These are phyloP conservation scores for Tor tambroides DNA, from an alignment of 2,113 vertebrate genomes.

Conservation along the genomic window DNA sequence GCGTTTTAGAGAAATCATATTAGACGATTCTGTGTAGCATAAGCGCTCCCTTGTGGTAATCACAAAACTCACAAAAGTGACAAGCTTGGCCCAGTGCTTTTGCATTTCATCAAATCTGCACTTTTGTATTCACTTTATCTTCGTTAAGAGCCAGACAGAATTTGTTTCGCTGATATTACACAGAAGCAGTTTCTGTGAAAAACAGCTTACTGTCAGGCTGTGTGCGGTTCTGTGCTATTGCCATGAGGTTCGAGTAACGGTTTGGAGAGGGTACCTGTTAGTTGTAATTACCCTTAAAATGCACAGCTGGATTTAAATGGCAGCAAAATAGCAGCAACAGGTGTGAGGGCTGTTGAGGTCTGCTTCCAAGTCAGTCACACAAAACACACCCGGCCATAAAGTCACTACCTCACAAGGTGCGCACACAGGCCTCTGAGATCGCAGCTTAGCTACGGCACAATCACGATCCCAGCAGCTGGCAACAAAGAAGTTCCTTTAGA, in stretches of 20 bases:
- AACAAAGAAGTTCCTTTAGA: conserved; percentile 43
- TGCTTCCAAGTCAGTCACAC: conserved; percentile 38
- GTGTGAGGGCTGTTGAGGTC: conserved; percentile 57
- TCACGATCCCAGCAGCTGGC: conserved; percentile 35
- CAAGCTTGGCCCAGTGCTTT: not conserved
- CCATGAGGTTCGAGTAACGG: conserved; percentile 58
- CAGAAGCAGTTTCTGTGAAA: conserved; percentile 23
- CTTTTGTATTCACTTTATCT: not conserved
- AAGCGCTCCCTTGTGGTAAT: conserved; percentile 54
- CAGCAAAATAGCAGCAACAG: conserved; percentile 64
- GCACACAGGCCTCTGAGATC: conserved; percentile 27
- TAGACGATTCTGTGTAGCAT: conserved; percentile 16
- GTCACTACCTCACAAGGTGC: conserved; percentile 28
- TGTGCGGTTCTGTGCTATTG: conserved; percentile 63
- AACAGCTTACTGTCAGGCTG: conserved; percentile 59
- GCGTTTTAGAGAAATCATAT: conserved; percentile 13
- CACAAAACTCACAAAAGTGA: not conserved
- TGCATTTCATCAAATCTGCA: conserved; percentile 4
- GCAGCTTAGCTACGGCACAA: conserved; percentile 29
- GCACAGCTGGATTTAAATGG: conserved; percentile 71
- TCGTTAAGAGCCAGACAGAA: not conserved
- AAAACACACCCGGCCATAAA: conserved; percentile 22
- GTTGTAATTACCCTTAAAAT: conserved; percentile 65
- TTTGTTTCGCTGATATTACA: conserved; percentile 17
- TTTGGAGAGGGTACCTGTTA: conserved; percentile 67